Evolutionary conservation across 92 coral and sea anemone genomes (phyloP).

Genomic region (Chrysogorgia sp.): DNA sequence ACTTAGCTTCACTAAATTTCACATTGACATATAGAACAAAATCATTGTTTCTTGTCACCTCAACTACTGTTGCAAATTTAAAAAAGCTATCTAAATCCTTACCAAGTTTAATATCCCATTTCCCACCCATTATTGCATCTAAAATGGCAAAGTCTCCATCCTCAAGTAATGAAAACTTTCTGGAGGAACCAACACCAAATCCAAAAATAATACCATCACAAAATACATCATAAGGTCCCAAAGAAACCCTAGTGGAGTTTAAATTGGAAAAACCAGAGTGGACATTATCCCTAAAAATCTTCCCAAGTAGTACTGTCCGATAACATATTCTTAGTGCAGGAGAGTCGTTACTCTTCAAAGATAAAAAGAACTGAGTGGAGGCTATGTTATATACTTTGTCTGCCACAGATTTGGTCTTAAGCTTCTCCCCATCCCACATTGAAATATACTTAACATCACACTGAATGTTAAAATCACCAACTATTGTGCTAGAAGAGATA

Average conservation of each 20-base stretch:
- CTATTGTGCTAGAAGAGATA: neutral
- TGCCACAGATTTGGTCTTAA: conserved; percentile 33
- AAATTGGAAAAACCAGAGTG: conserved; percentile 45
- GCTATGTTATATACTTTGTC: conserved; percentile 31
- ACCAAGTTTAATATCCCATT: conserved; percentile 31
- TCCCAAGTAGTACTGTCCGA: conserved; percentile 32
- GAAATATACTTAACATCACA: conserved; percentile 44
- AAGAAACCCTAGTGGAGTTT: conserved; percentile 31
- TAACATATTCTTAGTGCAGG: conserved; percentile 42
- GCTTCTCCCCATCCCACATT: conserved; percentile 46
- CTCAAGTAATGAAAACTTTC: conserved; percentile 35
- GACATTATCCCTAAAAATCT: conserved; percentile 19
- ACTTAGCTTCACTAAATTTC: conserved; percentile 43
- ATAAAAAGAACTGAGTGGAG: neutral
- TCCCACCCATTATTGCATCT: conserved; percentile 41
- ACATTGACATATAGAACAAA: conserved; percentile 25
- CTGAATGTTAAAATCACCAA: conserved; percentile 22
- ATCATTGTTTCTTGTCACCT: conserved; percentile 23
- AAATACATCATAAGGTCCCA: conserved; percentile 41
- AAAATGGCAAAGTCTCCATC: conserved; percentile 40
- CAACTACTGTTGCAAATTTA: conserved; percentile 21
- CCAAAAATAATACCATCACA: conserved; percentile 45
- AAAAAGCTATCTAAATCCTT: conserved; percentile 31
- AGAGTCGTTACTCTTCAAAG: conserved; percentile 35
- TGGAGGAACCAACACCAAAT: conserved; percentile 19